Percentiles rank a stretch among this genome's conserved stretches.
These are phyloP conservation scores for Furcula furcula DNA, from an alignment of 2,888 invertebrate species.

Conservation along the genomic window DNA sequence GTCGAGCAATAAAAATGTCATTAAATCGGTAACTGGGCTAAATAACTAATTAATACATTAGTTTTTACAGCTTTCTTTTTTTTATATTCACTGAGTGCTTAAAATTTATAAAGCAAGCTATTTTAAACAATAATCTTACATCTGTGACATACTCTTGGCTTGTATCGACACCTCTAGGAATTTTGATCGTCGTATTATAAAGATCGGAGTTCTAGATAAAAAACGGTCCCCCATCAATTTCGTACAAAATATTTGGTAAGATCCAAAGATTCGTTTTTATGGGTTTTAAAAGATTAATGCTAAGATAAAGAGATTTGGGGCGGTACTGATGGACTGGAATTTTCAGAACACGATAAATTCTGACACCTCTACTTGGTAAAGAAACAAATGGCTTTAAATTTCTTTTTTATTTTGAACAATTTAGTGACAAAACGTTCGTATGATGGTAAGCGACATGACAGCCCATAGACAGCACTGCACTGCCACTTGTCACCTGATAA, in stretches of 20 bases:
- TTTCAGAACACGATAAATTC: constrained; percentile 66
- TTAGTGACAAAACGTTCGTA: too few relatives aligned
- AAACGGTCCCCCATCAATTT: constrained; percentile 74
- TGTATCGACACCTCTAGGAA: constrained; percentile 81
- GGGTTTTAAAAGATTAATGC: constrained; percentile 73
- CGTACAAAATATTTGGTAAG: constrained; percentile 75
- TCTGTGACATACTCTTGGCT: constrained; percentile 56
- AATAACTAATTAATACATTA: too few relatives aligned
- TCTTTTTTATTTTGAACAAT: too few relatives aligned
- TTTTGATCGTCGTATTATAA: constrained; percentile 65
- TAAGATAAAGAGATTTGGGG: constrained; percentile 73
- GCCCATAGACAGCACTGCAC: too few relatives aligned
- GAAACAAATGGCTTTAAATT: constrained; percentile 29
- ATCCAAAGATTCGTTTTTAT: constrained; percentile 76
- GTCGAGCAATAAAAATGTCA: constrained; percentile 18
- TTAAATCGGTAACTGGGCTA: constrained; percentile 24
- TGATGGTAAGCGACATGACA: too few relatives aligned
- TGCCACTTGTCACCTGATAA: too few relatives aligned
- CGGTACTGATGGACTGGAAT: constrained; percentile 52
- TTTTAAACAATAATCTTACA: constrained; percentile 44
- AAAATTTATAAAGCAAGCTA: constrained; percentile 34
- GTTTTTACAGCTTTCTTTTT: constrained; percentile 16
- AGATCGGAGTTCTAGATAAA: constrained; percentile 68
- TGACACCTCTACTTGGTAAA: constrained; percentile 52
- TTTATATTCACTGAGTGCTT: constrained; percentile 10